A percentile compares a stretch with the other conserved stretches of the same genome.
Evolutionary conservation across 2,888 invertebrate genomes (phyloP).

Genomic region (Torymus texanus): DNA sequence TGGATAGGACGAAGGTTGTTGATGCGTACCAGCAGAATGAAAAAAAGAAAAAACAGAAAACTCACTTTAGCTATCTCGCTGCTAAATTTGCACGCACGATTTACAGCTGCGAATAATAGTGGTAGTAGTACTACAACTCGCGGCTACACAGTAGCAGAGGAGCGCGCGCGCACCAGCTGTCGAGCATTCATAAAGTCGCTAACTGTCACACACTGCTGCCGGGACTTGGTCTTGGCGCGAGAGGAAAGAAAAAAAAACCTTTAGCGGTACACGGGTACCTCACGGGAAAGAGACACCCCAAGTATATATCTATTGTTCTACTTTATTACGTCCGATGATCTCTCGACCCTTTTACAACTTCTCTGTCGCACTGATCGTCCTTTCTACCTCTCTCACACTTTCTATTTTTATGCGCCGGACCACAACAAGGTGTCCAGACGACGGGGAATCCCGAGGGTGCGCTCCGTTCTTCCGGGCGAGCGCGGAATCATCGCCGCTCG

Average conservation of each 20-base stretch:
- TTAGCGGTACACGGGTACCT: no score
- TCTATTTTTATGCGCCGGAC: slow-evolving; percentile 42
- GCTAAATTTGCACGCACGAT: neutral
- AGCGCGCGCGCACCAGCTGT: slow-evolving; percentile 19
- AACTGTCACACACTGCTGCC: slow-evolving; percentile 12
- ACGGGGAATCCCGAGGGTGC: slow-evolving; percentile 25
- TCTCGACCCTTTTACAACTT: neutral
- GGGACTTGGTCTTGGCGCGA: slow-evolving; percentile 11
- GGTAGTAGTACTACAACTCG: no score
- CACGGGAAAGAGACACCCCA: no score
- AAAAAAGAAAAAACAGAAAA: slow-evolving; percentile 60
- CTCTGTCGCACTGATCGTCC: neutral
- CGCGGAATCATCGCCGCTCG: slow-evolving; percentile 36
- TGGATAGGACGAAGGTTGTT: slow-evolving; percentile 54
- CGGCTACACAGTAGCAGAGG: no score
- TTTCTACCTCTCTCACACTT: neutral
- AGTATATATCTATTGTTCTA: neutral
- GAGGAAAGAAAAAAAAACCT: slow-evolving; percentile 23
- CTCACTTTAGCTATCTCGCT: slow-evolving; percentile 62
- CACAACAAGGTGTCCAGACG: slow-evolving; percentile 11
- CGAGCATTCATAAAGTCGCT: slow-evolving; percentile 1
- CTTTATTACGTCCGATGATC: neutral
- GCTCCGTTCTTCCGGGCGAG: slow-evolving; percentile 15
- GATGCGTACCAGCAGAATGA: slow-evolving; percentile 56
- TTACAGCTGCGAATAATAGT: neutral